Base-by-base conservation (phyloP, 2,888 invertebrate genomes). In the Dasypogon diadema region DNA sequence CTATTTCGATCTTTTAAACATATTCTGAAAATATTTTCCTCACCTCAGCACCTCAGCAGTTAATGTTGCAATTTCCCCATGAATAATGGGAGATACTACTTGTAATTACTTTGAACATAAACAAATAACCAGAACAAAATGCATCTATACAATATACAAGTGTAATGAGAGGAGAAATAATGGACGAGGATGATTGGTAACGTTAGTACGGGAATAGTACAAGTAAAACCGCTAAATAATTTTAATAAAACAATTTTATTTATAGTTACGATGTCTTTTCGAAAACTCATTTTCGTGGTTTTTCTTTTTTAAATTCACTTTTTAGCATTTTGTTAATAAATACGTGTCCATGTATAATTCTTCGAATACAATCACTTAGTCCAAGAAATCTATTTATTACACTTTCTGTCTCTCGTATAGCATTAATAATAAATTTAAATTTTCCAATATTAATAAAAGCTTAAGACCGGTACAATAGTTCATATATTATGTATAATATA, bases 371-470 rank as follows among this genome's bases (percentile, higher is more conserved):
- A 6, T 12, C 42, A 42, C 42, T 12, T 42, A 6, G 42, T 42
- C 8, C 42, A 12, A 42, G n/a, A 42, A 42, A 12, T 42, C 42
- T 1, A 1, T 42, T 42, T 12, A 12, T 12, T 42, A 0, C 2
- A 63, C 37, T 4, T 37, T 21, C 37, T 46, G 14, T 24, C 16
- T 24, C 48, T 46, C 22, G 46, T 65, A 24, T 65, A 65, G 14
- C 48, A 46, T 14, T 30, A 65, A 65, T 65, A 46, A 65, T 65
- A 65, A 65, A 65, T 46, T 65, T 14, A 65, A 65, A 65, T 65
- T 65, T 48, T 46, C 65, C 48, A 65, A 65, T 65, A 65, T 65
- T 65, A 65, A 65, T 65, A 65, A 65, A 65, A 65, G 65, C 65
- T 65, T 37, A 65, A 65, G 65, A 65, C 65, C 48, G 46, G 65